A percentile compares a stretch with the other conserved stretches of the same genome.
Evolutionary conservation across 2,888 invertebrate genomes (phyloP).

Genomic region (Sialis lutaria): DNA sequence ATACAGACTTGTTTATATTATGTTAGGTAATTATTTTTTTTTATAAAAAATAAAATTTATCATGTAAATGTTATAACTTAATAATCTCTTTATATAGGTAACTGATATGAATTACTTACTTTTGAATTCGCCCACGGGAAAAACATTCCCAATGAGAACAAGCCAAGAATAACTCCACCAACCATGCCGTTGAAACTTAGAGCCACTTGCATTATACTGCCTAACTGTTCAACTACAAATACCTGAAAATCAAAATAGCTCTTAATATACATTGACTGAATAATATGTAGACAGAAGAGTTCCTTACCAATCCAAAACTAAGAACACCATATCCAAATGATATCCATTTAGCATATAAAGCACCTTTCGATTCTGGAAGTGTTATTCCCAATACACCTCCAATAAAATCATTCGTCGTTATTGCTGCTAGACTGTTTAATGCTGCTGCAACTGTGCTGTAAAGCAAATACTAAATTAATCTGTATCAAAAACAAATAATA

Average conservation of each 20-base stretch:
- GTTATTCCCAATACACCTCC: constrained; percentile 51
- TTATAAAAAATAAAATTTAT: neutral
- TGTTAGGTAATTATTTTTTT: too few relatives aligned
- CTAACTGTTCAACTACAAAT: constrained; percentile 71
- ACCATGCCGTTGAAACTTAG: constrained; percentile 79
- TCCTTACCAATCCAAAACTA: constrained; percentile 40
- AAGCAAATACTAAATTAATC: constrained; percentile 7
- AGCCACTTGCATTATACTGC: constrained; percentile 77
- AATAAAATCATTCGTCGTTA: constrained; percentile 76
- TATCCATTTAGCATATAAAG: constrained; percentile 50
- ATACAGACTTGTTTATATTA: too few relatives aligned
- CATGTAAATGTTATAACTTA: neutral
- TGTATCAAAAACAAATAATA: neutral
- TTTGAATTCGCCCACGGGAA: constrained; percentile 75
- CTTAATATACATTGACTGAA: neutral
- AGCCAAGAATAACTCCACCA: constrained; percentile 72
- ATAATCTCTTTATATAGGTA: neutral
- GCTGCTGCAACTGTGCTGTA: constrained; percentile 89
- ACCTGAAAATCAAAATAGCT: constrained; percentile 26
- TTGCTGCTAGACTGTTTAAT: constrained; percentile 80
- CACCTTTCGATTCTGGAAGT: constrained; percentile 58
- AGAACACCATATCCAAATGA: constrained; percentile 48
- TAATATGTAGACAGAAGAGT: neutral
- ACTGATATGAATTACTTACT: constrained; percentile 24
- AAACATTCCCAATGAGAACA: constrained; percentile 78